These are phyloP conservation scores for Eilema caniola DNA, from an alignment of 2,888 invertebrate genomes.

Conservation along the genomic window DNA sequence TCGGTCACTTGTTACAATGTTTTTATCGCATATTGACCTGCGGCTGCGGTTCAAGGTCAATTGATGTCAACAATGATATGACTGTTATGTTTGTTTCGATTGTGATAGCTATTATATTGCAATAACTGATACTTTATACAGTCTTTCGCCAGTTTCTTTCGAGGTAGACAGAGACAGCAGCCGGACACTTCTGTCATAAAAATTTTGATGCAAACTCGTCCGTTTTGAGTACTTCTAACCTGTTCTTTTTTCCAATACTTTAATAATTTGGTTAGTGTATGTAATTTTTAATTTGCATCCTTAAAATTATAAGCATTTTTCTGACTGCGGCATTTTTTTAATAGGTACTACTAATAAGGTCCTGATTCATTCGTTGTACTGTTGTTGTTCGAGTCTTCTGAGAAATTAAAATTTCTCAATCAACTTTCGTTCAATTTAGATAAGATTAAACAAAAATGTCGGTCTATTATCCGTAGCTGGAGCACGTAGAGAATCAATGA, in stretches of 20 bases:
- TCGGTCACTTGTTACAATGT: slow-evolving; percentile 16
- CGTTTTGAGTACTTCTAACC: too few species aligned
- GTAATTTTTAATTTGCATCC: too few species aligned
- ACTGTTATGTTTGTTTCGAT: slow-evolving; percentile 17
- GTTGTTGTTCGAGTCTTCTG: not conserved
- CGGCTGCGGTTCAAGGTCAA: slow-evolving; percentile 27
- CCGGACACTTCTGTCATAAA: too few species aligned
- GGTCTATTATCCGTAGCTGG: slow-evolving; percentile 32
- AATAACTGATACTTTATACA: slow-evolving; percentile 9
- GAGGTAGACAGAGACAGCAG: too few species aligned
- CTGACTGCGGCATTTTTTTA: too few species aligned
- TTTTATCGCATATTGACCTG: slow-evolving; percentile 10
- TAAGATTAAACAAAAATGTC: slow-evolving; percentile 35
- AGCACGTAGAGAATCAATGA: slow-evolving; percentile 51
- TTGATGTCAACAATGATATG: slow-evolving; percentile 21
- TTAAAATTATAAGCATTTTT: too few species aligned
- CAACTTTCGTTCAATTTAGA: slow-evolving; percentile 19
- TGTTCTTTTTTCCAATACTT: too few species aligned
- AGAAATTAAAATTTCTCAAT: not conserved
- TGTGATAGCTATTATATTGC: slow-evolving; percentile 17
- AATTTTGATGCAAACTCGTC: too few species aligned
- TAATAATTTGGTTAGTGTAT: too few species aligned
- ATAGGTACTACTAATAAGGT: too few species aligned
- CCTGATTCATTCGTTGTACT: not conserved
- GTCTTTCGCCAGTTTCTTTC: too few species aligned